These are phyloP conservation scores for Hydractinia echinata DNA, from an alignment of 30 jellyfish, hydroid and myxozoan species.

Conservation along the genomic window DNA sequence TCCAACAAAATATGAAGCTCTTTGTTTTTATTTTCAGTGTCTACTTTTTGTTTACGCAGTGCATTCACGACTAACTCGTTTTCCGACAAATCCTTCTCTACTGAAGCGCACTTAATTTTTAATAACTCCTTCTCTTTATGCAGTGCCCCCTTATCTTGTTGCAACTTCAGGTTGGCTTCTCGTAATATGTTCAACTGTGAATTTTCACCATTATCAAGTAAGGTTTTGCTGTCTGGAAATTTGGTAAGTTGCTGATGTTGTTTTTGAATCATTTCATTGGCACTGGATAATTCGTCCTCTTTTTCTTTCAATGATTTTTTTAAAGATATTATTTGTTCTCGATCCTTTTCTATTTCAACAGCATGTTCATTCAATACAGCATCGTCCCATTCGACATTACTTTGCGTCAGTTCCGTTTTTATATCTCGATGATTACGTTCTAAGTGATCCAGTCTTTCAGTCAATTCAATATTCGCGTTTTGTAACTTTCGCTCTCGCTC, in stretches of 20 bases:
- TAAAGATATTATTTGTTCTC: background rate
- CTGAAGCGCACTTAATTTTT: background rate
- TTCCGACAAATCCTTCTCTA: background rate
- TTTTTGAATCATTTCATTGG: background rate
- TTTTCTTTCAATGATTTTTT: background rate
- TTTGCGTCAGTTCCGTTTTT: conserved; percentile 10
- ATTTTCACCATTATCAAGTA: background rate
- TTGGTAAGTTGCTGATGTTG: background rate
- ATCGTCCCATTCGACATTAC: conserved; percentile 20
- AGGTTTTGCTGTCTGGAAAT: background rate
- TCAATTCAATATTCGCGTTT: background rate
- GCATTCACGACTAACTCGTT: background rate
- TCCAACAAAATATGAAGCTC: background rate
- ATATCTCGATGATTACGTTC: background rate
- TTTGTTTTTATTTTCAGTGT: background rate
- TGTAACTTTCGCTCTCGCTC: background rate
- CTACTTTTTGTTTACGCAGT: background rate
- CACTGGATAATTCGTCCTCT: conserved; percentile 5
- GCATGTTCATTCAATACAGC: background rate
- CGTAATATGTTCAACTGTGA: background rate
- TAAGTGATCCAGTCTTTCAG: conserved; percentile 8
- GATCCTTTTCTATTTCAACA: background rate
- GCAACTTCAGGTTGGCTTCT: conserved; percentile 16
- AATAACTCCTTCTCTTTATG: conserved; percentile 3
- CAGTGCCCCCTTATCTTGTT: background rate